Percentiles rank a stretch among this genome's conserved stretches.
These are phyloP conservation scores for Orchesella cincta DNA, from an alignment of 1,140 invertebrate species.

Conservation along the genomic window DNA sequence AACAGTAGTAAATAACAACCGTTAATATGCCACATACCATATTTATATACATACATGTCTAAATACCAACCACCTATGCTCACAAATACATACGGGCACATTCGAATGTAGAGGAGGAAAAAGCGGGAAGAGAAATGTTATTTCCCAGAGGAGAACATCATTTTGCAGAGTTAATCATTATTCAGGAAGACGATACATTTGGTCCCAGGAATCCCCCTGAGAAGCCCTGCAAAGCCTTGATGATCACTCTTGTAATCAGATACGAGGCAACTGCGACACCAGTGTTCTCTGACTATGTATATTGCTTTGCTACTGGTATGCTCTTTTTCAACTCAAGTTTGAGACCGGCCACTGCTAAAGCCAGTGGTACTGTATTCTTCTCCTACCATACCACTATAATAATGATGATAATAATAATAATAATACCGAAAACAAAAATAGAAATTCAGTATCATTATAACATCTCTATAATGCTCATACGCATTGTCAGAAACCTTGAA, in stretches of 20 bases:
- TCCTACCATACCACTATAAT: too few species aligned
- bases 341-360: too few species aligned
- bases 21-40: not conserved
- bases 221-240: conserved; percentile 43
- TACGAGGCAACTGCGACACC: conserved; percentile 16
- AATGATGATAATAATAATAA: too few species aligned
- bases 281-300: too few species aligned
- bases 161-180: conserved; percentile 51
- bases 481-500: too few species aligned
- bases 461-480: too few species aligned
- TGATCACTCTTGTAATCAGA: conserved; percentile 49
- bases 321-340: too few species aligned
- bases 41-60: not conserved
- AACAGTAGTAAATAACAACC: conserved; percentile 4
- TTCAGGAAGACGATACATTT: conserved; percentile 50
- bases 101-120: not conserved
- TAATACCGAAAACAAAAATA: too few species aligned
- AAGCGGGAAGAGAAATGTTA: conserved; percentile 47
- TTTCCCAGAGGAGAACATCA: conserved; percentile 49
- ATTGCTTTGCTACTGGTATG: too few species aligned
- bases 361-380: too few species aligned
- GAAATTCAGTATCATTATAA: too few species aligned
- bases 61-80: not conserved
- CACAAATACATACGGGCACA: not conserved
- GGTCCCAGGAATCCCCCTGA: conserved; percentile 44